Evolutionary conservation across 2,113 vertebrate genomes (phyloP).

Genomic region (Hippocampus mohnikei): DNA sequence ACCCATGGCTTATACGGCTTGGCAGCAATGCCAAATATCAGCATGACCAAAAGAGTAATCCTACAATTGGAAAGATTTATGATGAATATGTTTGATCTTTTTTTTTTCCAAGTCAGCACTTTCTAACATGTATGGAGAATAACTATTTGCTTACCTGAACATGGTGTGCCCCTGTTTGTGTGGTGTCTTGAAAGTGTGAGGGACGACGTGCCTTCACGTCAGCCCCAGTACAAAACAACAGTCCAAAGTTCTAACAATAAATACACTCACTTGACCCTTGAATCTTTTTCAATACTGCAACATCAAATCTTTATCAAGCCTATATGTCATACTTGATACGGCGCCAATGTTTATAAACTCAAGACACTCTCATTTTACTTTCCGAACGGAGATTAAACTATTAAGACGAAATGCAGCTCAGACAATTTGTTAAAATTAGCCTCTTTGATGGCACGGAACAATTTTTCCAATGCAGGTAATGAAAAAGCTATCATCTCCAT

Average conservation of each 20-base stretch:
- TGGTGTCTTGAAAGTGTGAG: background rate
- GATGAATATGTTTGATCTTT: background rate
- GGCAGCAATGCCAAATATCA: slow-evolving; percentile 55
- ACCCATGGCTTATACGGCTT: slow-evolving; percentile 63
- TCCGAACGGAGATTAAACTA: background rate
- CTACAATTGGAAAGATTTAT: slow-evolving; percentile 36
- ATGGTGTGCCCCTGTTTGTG: slow-evolving; percentile 45
- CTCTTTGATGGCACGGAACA: background rate
- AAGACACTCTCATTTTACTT: background rate
- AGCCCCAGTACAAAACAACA: slow-evolving; percentile 31
- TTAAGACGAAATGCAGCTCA: background rate
- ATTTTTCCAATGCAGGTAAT: background rate
- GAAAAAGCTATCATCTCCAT: background rate
- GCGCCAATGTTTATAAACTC: background rate
- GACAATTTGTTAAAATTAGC: no score
- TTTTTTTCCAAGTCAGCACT: background rate
- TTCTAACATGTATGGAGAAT: background rate
- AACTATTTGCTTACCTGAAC: slow-evolving; percentile 59
- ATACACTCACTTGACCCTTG: slow-evolving; percentile 53
- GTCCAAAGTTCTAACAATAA: slow-evolving; percentile 62
- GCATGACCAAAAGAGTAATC: slow-evolving; percentile 49
- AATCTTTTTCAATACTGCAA: slow-evolving; percentile 4
- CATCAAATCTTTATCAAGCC: background rate
- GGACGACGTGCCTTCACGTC: background rate
- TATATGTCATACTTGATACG: background rate